These are phyloP conservation scores for Vireo altiloquus DNA, from an alignment of 2,113 vertebrate species.

Conservation along the genomic window DNA sequence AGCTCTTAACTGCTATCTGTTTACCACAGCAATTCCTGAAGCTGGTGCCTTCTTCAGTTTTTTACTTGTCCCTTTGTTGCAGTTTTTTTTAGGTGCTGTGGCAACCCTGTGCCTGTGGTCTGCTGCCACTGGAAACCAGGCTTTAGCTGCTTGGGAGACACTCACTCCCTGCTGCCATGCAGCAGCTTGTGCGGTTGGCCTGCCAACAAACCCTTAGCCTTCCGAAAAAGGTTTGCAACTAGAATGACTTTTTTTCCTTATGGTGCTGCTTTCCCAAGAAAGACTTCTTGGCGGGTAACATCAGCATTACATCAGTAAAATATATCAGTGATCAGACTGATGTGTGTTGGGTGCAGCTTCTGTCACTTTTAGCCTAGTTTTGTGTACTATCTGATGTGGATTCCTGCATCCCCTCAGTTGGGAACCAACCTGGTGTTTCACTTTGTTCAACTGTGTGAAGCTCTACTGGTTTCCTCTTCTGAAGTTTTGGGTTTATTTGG, in stretches of 20 bases:
- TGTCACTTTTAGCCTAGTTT: neutral
- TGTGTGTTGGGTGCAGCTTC: neutral
- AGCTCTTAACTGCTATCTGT: neutral
- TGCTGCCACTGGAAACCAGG: neutral
- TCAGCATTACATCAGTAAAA: neutral
- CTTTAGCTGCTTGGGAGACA: rapidly evolving
- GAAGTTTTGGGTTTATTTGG: neutral
- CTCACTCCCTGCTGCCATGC: neutral
- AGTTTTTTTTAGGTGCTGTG: neutral
- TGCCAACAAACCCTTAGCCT: neutral
- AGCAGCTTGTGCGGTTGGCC: neutral
- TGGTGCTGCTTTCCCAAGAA: neutral
- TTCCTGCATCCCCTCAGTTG: neutral
- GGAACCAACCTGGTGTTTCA: neutral
- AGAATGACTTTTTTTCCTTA: neutral
- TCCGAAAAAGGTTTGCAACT: neutral
- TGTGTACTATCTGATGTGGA: neutral
- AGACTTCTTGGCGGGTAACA: neutral
- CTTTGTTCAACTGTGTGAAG: neutral
- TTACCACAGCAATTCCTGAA: neutral
- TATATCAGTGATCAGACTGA: neutral
- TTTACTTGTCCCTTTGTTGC: neutral
- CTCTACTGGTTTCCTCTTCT: neutral
- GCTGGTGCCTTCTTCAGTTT: neutral
- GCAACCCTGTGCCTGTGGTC: neutral